Conservation (phyloP, 2,888 invertebrate species). For the Dynastes tityus region DNA sequence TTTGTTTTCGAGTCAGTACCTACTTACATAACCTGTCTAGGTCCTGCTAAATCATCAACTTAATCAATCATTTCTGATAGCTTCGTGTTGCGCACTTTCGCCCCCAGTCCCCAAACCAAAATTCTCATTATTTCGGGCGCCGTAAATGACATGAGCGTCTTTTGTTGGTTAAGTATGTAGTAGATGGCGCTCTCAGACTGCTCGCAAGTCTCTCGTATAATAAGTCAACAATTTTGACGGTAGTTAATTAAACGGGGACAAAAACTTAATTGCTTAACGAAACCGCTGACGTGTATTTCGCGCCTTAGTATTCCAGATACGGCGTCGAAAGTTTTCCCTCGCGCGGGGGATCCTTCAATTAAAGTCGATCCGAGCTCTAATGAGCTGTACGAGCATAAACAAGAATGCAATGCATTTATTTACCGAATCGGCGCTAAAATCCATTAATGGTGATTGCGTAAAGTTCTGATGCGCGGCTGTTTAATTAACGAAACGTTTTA, state of each 20-base stretch:
- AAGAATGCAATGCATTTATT: background rate
- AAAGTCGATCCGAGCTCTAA: background rate
- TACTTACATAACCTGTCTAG: too few relatives aligned
- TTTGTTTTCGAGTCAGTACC: too few relatives aligned
- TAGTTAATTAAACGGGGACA: conserved; percentile 28
- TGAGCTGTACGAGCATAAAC: background rate
- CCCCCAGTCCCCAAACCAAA: too few relatives aligned
- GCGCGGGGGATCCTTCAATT: background rate
- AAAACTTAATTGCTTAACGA: conserved; percentile 26
- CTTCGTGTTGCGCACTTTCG: too few relatives aligned
- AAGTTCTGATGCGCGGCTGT: too few relatives aligned
- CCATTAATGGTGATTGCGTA: background rate
- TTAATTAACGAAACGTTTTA: too few relatives aligned
- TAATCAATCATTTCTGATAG: too few relatives aligned
- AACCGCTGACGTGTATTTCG: conserved; percentile 4
- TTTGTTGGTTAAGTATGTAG: conserved; percentile 46
- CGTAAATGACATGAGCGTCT: too few relatives aligned
- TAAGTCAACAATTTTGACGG: conserved; percentile 12
- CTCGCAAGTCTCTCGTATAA: conserved; percentile 2
- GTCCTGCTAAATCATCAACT: too few relatives aligned
- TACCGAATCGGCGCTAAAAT: background rate
- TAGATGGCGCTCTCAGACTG: background rate
- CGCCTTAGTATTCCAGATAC: background rate
- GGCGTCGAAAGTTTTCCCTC: background rate
- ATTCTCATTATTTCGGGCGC: too few relatives aligned